phyloP scores from a whole-genome alignment of 1,140 invertebrate genomes.

The Cydia splendana region DNA sequence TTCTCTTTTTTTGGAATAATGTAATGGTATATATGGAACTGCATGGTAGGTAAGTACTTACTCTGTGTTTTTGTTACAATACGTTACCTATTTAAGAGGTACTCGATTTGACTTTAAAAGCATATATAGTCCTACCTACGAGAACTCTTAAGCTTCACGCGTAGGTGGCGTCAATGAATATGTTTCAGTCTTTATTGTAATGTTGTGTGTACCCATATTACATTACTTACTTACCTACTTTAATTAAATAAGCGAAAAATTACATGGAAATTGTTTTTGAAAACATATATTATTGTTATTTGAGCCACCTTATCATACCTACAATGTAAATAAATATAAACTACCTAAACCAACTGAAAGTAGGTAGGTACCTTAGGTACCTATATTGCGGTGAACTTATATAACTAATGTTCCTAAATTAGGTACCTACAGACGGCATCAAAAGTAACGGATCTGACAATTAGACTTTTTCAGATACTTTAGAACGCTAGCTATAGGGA shows the following conservation, averaged over 20 bases:
- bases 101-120: not conserved
- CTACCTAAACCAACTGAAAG: not conserved
- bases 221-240: no score
- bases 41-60: not conserved
- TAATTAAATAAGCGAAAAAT: no score
- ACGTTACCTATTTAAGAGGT: not conserved
- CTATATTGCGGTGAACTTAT: not conserved
- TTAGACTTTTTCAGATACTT: no score
- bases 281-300: not conserved
- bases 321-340: not conserved
- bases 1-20: not conserved
- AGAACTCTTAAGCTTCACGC: not conserved
- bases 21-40: not conserved
- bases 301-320: not conserved
- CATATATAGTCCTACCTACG: not conserved
- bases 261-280: no score
- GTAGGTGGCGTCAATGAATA: constrained; percentile 1
- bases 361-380: not conserved
- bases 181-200: not conserved
- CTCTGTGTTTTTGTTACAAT: not conserved
- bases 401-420: no score
- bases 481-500: no score
- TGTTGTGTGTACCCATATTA: not conserved
- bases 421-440: no score
- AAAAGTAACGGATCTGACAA: no score